phyloP scores from a whole-genome alignment of 2,888 invertebrate genomes.

The Octonoba sinensis region DNA sequence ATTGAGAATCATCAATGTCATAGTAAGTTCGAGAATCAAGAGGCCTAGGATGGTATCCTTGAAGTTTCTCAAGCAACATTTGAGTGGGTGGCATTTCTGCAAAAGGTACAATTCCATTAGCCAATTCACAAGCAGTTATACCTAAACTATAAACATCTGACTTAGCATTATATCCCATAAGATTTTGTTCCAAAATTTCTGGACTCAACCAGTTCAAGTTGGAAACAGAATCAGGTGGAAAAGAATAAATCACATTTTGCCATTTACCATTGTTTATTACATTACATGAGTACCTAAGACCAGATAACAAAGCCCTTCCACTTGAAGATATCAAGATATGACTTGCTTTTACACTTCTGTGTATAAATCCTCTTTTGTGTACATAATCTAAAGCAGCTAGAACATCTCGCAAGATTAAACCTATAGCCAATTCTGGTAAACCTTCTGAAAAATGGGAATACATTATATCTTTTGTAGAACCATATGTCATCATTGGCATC shows the following conservation, averaged over 20 bases:
- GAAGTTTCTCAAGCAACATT: constrained; percentile 90
- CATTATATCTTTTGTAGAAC: constrained; percentile 85
- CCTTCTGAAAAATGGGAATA: constrained; percentile 82
- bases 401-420: constrained; percentile 83
- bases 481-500: constrained; percentile 84
- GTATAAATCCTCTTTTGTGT: constrained; percentile 86
- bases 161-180: constrained; percentile 88
- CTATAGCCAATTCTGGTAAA: constrained; percentile 84
- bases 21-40: constrained; percentile 69
- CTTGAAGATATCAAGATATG: constrained; percentile 83
- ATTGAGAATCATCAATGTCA: constrained; percentile 49
- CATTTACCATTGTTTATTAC: constrained; percentile 81
- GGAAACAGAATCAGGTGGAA: constrained; percentile 79
- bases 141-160: constrained; percentile 94
- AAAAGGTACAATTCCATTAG: constrained; percentile 90
- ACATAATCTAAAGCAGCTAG: constrained; percentile 86
- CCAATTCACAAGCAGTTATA: constrained; percentile 87
- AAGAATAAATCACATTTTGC: constrained; percentile 80
- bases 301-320: constrained; percentile 82
- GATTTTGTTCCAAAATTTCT: constrained; percentile 89
- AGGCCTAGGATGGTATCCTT: constrained; percentile 76
- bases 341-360: constrained; percentile 83
- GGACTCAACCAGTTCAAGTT: constrained; percentile 93
- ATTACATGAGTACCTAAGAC: constrained; percentile 83
- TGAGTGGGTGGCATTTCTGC: constrained; percentile 86